Conservation (phyloP, 64 coral and sea anemone species). For the Dendrophyllia cribrosa region DNA sequence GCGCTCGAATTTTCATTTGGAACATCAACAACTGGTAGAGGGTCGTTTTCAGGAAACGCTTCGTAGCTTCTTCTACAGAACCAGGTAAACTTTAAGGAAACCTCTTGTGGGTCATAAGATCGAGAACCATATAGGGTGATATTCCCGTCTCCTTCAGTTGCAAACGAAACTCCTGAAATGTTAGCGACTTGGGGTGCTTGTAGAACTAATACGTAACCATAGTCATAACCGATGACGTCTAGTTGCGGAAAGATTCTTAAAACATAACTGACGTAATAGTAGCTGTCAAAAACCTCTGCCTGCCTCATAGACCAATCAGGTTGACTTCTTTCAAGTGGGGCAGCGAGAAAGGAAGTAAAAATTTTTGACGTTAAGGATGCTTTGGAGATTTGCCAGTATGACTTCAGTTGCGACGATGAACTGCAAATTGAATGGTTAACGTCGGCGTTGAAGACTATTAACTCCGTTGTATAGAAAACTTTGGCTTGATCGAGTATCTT, state of each 20-base stretch:
- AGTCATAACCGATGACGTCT: not conserved
- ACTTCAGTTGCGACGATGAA: not conserved
- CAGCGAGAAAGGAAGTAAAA: not conserved
- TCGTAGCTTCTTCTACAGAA: constrained; percentile 1
- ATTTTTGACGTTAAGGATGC: not conserved
- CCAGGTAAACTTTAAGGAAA: not conserved
- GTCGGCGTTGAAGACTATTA: not conserved
- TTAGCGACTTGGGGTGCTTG: not conserved
- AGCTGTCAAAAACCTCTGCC: not conserved
- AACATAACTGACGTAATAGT: not conserved
- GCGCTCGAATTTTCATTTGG: not conserved
- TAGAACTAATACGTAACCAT: not conserved
- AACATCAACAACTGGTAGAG: not conserved
- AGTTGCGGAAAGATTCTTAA: not conserved
- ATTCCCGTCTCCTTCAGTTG: not conserved
- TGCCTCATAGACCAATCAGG: too few relatives aligned
- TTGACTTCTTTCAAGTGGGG: not conserved
- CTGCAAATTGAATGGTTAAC: not conserved
- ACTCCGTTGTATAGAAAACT: not conserved
- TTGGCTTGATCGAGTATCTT: not conserved
- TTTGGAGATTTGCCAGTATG: not conserved
- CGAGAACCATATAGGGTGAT: not conserved
- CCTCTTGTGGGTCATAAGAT: not conserved
- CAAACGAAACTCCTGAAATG: not conserved
- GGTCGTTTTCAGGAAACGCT: not conserved